Base-by-base conservation (phyloP, 2,888 invertebrate species). In the Cephus rjabovi region DNA sequence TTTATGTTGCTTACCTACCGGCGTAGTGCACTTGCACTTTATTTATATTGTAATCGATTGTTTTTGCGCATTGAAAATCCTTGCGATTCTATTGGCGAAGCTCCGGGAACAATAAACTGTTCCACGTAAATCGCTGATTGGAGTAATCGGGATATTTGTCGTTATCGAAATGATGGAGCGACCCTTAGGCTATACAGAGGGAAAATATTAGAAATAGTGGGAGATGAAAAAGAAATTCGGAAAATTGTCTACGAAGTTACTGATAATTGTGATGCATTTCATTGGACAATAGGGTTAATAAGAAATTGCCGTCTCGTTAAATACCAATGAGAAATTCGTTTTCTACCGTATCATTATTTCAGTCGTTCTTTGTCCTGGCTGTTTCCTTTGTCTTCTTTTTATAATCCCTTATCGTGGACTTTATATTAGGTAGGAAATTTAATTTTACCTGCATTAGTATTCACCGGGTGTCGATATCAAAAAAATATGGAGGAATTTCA, bases 341-440 rank as follows among this genome's bases (percentile, higher is more conserved):
- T 15, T 33, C 15, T 30, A 3, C 11, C 30, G 6, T 33, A 11
- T 71, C 30, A 30, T 71, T 71, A 71, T 30, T 30, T 11, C 31
- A 11, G 11, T 15, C 71, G 30, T 33, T 71, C n/a, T 31, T n/a
- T 11, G 71, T 40, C 6, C 23, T 40, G 6, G 15, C 4, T 23
- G 40, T 40, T 56, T 56, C 56, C 56, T 56, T 56, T 56, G 56
- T 56, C 56, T 23, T 56, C 0, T 15, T 56, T 56, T 23, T 23
- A 12, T 71, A 30, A 34, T 12, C 71, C 30, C 23, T 30, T 33
- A 12, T 31, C 31, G 71, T 30, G 71, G 23, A 71, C 30, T 30
- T 71, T 83, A 79, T 81, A 82, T 83, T 78, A 82, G 69, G 77
- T 76, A 79, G 80, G 82, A 85, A 84, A 84, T 84, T 85, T 81